These are phyloP conservation scores for Hippocampus zosterae DNA, from an alignment of 2,113 vertebrate species.

Conservation along the genomic window DNA sequence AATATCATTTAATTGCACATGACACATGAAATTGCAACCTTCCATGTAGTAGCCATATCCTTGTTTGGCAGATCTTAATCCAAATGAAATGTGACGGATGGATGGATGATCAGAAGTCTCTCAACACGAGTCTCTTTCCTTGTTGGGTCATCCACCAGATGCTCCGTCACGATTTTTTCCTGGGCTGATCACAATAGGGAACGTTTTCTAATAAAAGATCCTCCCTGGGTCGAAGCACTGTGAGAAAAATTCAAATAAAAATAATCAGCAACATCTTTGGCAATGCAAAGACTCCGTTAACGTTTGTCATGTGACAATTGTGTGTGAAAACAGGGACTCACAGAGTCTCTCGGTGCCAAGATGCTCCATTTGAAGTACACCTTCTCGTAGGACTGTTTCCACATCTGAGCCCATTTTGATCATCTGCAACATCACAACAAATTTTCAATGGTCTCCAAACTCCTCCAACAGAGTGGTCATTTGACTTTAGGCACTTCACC, in stretches of 20 bases:
- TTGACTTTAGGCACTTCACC: conserved; percentile 41
- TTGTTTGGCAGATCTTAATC: conserved; percentile 6
- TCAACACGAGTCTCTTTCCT: conserved; percentile 6
- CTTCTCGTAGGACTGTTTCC: conserved; percentile 63
- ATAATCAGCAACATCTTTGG: background rate
- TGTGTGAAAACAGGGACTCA: conserved; percentile 36
- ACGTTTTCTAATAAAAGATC: conserved; percentile 69
- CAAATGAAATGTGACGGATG: conserved; percentile 5
- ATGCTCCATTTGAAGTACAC: conserved; percentile 69
- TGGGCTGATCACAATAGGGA: conserved; percentile 71
- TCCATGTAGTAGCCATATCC: background rate
- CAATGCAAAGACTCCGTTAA: background rate
- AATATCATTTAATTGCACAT: conserved; percentile 19
- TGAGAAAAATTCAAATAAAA: background rate
- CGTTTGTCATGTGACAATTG: no score
- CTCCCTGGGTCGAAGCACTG: conserved; percentile 71
- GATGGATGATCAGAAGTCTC: background rate
- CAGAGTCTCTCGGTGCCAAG: conserved; percentile 55
- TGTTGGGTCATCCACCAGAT: conserved; percentile 1
- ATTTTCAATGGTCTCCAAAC: background rate
- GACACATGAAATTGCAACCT: background rate
- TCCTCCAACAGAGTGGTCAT: background rate
- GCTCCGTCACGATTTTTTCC: conserved; percentile 54
- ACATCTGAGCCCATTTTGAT: conserved; percentile 72
- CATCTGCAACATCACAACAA: conserved; percentile 55